phyloP scores from a whole-genome alignment of 2,888 invertebrate genomes.

The Sicus ferrugineus region DNA sequence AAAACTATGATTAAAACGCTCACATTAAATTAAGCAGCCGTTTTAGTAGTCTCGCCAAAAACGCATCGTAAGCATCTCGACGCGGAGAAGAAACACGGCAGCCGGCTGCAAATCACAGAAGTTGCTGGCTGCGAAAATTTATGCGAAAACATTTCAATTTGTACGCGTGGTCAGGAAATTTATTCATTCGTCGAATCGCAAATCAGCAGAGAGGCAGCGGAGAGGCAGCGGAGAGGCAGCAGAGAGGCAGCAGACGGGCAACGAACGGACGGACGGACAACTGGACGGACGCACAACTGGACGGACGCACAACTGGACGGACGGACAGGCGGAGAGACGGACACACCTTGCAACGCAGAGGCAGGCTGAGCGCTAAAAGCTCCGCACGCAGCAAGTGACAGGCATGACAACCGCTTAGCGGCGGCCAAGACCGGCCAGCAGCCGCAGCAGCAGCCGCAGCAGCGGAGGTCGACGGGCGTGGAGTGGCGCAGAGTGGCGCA shows the following conservation, averaged over 20 bases:
- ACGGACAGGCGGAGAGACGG: background rate
- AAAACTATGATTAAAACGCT: too few relatives aligned
- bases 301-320: background rate
- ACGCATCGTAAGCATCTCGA: too few relatives aligned
- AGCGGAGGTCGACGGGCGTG: background rate
- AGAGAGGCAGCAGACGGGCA: background rate
- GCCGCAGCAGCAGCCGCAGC: background rate
- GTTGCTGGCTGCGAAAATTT: background rate
- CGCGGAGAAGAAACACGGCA: too few relatives aligned
- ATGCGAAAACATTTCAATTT: constrained; percentile 31
- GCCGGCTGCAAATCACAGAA: background rate
- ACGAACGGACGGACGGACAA: background rate
- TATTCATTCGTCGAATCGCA: constrained; percentile 25
- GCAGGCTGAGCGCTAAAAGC: background rate
- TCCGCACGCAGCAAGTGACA: constrained; percentile 22
- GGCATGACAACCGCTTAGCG: constrained; percentile 16
- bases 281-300: background rate
- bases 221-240: background rate
- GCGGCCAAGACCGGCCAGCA: constrained; percentile 9
- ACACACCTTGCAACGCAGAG: constrained; percentile 12
- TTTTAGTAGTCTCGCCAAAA: too few relatives aligned
- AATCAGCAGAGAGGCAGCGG: background rate
- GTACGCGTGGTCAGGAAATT: constrained; percentile 16
- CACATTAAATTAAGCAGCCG: too few relatives aligned
- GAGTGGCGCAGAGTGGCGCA: background rate